These are phyloP conservation scores for Sarcophilus harrisii DNA, from an alignment of 2,797 vertebrate species.

Conservation along the genomic window DNA sequence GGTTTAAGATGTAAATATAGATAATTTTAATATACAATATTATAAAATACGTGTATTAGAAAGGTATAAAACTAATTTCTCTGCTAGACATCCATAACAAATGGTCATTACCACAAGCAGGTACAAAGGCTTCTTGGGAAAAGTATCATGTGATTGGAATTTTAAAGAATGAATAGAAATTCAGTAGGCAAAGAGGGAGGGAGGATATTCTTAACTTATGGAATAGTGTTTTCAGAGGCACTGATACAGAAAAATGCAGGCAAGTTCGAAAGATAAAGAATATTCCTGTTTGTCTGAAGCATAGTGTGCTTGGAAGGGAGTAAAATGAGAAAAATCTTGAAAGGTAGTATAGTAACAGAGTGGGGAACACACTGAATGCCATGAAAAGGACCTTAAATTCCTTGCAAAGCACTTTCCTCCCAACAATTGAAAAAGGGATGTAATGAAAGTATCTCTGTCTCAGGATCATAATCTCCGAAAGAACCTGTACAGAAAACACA, in stretches of 20 bases:
- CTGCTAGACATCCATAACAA: not conserved
- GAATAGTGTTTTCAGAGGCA: not conserved
- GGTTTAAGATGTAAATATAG: not conserved
- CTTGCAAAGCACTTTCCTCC: not conserved
- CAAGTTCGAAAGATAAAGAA: not conserved
- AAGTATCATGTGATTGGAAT: not conserved
- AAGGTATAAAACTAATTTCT: not conserved
- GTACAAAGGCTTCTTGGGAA: not conserved
- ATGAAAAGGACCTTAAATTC: not conserved
- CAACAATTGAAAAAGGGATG: not conserved
- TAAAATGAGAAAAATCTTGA: not conserved
- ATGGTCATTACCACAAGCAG: not conserved
- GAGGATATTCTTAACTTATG: not conserved
- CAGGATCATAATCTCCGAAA: not conserved
- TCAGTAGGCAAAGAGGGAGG: not conserved
- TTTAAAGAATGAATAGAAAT: not conserved
- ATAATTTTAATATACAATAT: not conserved
- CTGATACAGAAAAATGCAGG: not conserved
- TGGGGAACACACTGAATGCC: not conserved
- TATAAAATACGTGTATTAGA: not conserved
- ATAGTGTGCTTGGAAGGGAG: not conserved
- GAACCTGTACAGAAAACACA: not conserved
- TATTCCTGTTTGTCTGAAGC: not conserved
- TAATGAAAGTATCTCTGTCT: not conserved
- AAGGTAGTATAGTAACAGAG: not conserved